A percentile compares a stretch with the other conserved stretches of the same genome.
Evolutionary conservation across 2,797 vertebrate genomes (phyloP).

Genomic region (Sebastes variabilis): DNA sequence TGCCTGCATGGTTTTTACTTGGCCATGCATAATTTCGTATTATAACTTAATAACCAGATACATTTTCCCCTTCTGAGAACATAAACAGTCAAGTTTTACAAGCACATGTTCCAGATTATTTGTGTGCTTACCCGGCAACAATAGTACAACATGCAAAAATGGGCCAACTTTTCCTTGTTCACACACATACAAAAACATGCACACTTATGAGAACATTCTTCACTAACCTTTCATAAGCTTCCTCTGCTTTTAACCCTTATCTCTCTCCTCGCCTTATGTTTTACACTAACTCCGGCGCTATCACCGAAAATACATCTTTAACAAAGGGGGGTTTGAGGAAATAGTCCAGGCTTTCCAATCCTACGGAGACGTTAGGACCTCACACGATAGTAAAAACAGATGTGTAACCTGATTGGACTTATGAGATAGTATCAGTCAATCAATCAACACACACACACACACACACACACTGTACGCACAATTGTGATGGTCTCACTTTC

Average conservation of each 20-base stretch:
- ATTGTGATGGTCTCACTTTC: constrained; percentile 62
- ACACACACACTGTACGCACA: constrained; percentile 16
- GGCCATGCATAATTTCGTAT: constrained; percentile 51
- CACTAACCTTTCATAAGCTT: constrained; percentile 14
- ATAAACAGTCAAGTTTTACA: constrained; percentile 46
- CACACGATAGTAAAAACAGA: constrained; percentile 71
- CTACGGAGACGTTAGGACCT: constrained; percentile 49
- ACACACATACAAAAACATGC: constrained; percentile 6
- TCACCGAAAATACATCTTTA: constrained; percentile 44
- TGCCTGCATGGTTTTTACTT: constrained; percentile 40
- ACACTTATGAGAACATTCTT: constrained; percentile 45
- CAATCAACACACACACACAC: constrained; percentile 45
- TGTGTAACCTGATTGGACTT: constrained; percentile 66
- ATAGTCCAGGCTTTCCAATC: constrained; percentile 31
- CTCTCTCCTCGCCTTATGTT: constrained; percentile 9
- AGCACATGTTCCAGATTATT: constrained; percentile 55
- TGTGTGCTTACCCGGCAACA: constrained; percentile 38
- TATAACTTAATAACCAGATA: constrained; percentile 42
- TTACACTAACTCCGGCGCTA: constrained; percentile 10
- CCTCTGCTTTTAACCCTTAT: constrained; percentile 35
- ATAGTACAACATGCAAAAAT: constrained; percentile 11
- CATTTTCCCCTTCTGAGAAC: constrained; percentile 33
- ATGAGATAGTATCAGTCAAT: constrained; percentile 67
- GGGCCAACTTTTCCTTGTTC: constrained; percentile 11
- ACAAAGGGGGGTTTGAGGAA: constrained; percentile 26